Conservation (phyloP, 2,888 invertebrate species). For the Thysanoteuthis rhombus region DNA sequence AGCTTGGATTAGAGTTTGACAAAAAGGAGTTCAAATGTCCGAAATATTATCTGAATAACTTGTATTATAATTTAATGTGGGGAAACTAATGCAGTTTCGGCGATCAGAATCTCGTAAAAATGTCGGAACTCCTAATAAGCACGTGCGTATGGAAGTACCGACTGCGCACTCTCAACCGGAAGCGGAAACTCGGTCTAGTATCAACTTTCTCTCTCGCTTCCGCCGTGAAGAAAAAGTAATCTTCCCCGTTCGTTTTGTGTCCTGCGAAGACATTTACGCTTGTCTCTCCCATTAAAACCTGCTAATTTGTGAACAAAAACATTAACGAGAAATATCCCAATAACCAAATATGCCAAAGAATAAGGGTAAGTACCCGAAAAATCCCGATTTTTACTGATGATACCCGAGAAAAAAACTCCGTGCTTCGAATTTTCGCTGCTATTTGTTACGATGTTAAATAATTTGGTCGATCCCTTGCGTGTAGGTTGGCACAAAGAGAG, state of each 20-base stretch:
- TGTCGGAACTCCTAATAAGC: fast-evolving
- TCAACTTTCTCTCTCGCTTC: not conserved
- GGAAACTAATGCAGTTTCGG: too few relatives aligned
- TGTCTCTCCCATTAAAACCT: not conserved
- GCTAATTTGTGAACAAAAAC: not conserved
- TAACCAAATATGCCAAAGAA: not conserved
- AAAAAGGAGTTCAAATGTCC: too few relatives aligned
- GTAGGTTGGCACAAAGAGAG: too few relatives aligned
- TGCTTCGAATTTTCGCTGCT: not conserved
- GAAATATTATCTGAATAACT: too few relatives aligned
- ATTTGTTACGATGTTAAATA: too few relatives aligned
- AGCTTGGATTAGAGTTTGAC: too few relatives aligned
- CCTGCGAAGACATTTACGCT: not conserved
- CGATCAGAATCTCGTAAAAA: too few relatives aligned
- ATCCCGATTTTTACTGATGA: not conserved
- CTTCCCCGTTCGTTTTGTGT: not conserved
- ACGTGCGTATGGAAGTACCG: not conserved
- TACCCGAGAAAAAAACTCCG: not conserved
- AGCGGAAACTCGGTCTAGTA: not conserved
- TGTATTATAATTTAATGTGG: too few relatives aligned
- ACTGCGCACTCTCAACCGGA: not conserved
- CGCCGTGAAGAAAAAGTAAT: too few relatives aligned
- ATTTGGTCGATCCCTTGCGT: too few relatives aligned
- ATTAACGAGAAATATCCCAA: not conserved
- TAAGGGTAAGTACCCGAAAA: not conserved